These are phyloP conservation scores for Macropus fuliginosus DNA, from an alignment of 2,797 vertebrate genomes.

Conservation along the genomic window DNA sequence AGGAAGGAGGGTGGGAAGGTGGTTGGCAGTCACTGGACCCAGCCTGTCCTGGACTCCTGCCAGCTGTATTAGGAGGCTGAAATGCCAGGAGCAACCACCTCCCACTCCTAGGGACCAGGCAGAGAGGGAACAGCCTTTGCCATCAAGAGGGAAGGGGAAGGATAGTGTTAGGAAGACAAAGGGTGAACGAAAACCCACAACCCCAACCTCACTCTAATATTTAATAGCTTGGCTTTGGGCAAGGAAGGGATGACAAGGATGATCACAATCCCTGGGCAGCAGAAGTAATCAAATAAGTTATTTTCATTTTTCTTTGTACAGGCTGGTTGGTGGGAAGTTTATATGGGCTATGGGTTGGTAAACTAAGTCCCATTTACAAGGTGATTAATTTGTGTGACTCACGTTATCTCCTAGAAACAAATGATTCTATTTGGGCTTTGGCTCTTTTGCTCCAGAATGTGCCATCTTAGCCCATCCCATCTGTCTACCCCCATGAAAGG, in stretches of 20 bases:
- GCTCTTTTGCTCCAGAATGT: neutral
- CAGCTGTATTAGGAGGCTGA: neutral
- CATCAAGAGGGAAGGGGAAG: neutral
- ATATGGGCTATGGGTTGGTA: neutral
- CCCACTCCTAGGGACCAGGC: neutral
- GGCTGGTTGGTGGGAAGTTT: constrained; percentile 5
- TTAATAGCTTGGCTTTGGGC: neutral
- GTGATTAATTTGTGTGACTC: constrained; percentile 50
- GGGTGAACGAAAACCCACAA: neutral
- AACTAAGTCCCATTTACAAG: constrained; percentile 33
- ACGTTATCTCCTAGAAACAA: neutral
- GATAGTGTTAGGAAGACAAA: constrained; percentile 6
- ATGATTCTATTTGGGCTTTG: neutral
- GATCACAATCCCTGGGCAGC: neutral
- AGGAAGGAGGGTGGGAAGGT: constrained; percentile 50
- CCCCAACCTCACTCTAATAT: neutral
- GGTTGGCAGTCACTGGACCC: constrained; percentile 65
- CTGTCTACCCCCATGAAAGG: neutral
- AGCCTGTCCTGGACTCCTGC: constrained; percentile 40
- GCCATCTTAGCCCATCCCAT: neutral
- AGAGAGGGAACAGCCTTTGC: neutral
- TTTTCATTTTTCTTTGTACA: constrained; percentile 37
- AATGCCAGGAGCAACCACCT: neutral
- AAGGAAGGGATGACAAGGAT: neutral
- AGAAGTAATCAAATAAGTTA: constrained; percentile 37